Evolutionary conservation across 2,888 invertebrate species (phyloP), one percentile per base, ranked within the genome.

Genomic region (Hyles lineata): DNA sequence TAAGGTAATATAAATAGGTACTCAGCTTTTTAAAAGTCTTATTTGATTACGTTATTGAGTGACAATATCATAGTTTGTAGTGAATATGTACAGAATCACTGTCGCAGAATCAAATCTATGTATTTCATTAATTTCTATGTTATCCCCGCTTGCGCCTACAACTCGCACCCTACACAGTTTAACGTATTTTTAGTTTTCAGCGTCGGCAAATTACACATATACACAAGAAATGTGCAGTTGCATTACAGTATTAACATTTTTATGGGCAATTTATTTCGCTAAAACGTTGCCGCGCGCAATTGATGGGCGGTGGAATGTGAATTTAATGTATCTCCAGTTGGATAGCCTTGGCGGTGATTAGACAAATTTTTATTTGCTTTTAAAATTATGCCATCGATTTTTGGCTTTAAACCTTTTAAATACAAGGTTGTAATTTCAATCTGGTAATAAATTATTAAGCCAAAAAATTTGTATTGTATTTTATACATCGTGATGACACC

Each of bases 211-310:
- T 94, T 94, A 90, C 91, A 89, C 85, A 90, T 94, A 90, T 91
- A 89, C 85, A 90, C 85, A 92, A 92, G 92, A 90, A 93, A 92
- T 91, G 93, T 90, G 91, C 93, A 92, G 86, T 92, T 88, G 90
- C 90, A 93, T 92, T 92, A 89, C 84, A 77, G 91, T 90, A 94
- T 94, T 94, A 92, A 93, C 93, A 93, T 93, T 91, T 93, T 93
- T 92, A 94, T 93, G 89, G 92, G 85, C 92, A 79, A 92, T 94
- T 92, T 90, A 91, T 93, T 89, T 80, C 79, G 84, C 85, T 85
- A 84, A 87, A 89, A 84, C 88, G 91, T 84, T 86, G 84, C 83
- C 76, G 82, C 76, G 79, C 76, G 84, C 87, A 92, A 92, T 93
- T 92, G 92, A 93, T 93, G 90, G 88, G 73, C 78, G 79, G 82